Evolutionary conservation across 1,140 invertebrate genomes (phyloP).

Genomic region (Alviniconcha marisindica): DNA sequence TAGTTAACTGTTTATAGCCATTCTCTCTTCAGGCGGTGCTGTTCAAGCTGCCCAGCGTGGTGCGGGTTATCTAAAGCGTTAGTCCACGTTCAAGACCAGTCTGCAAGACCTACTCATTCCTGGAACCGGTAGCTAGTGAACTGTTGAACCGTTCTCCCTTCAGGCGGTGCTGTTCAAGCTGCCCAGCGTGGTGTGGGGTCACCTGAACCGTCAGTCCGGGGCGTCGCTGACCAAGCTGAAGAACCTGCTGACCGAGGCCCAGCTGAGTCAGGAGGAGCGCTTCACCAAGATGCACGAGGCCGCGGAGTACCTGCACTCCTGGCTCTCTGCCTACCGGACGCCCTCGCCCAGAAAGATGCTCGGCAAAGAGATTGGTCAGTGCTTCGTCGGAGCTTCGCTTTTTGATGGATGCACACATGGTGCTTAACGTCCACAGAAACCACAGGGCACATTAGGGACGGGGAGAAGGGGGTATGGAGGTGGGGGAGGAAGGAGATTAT

Average conservation of each 20-base stretch:
- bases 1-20: not conserved
- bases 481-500: too few relatives aligned
- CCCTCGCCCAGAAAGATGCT: constrained; percentile 24
- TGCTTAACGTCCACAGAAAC: too few relatives aligned
- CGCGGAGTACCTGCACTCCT: constrained; percentile 58
- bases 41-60: too few relatives aligned
- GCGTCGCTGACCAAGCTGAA: constrained; percentile 42
- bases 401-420: too few relatives aligned
- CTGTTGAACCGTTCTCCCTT: constrained; percentile 49
- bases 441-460: too few relatives aligned
- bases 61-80: too few relatives aligned
- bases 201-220: constrained; percentile 62
- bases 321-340: constrained; percentile 50
- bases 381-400: too few relatives aligned
- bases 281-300: constrained; percentile 55
- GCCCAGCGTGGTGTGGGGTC: constrained; percentile 70
- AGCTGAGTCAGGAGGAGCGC: constrained; percentile 38
- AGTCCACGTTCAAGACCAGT: too few relatives aligned
- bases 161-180: constrained; percentile 75
- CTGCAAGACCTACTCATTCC: not conserved
- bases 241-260: constrained; percentile 33
- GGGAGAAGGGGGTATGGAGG: too few relatives aligned
- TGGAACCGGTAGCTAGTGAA: not conserved
- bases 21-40: too few relatives aligned
- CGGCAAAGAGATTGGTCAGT: constrained; percentile 17